These are phyloP conservation scores for Eledona agricola DNA, from an alignment of 2,888 invertebrate species.

Conservation along the genomic window DNA sequence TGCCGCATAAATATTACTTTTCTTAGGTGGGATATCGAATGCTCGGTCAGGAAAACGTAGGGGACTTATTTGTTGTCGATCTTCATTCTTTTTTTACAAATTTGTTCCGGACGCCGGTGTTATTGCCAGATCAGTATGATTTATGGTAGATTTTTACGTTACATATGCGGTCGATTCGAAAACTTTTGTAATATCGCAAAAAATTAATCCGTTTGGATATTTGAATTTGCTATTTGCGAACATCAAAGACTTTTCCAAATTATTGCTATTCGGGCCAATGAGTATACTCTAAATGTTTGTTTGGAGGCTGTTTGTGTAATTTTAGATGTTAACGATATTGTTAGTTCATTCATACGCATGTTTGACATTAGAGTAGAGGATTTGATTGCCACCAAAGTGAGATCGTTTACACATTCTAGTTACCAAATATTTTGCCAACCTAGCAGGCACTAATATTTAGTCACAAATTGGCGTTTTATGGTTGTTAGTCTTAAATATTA, in stretches of 20 bases:
- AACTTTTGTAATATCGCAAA: conserved; percentile 12
- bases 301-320: conserved; percentile 24
- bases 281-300: conserved; percentile 13
- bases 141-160: conserved; percentile 32
- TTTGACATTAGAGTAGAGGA: no score
- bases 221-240: conserved; percentile 20
- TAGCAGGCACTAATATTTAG: no score
- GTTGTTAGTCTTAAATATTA: no score
- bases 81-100: conserved; percentile 41
- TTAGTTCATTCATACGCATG: background rate
- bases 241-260: conserved; percentile 20
- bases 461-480: no score
- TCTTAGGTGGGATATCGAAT: conserved; percentile 41
- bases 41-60: conserved; percentile 45
- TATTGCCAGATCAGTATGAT: conserved; percentile 38
- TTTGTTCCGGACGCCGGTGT: conserved; percentile 41
- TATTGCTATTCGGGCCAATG: conserved; percentile 21
- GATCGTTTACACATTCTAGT: no score
- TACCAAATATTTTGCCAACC: no score
- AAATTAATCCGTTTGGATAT: conserved; percentile 24
- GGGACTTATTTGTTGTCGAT: conserved; percentile 41
- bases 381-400: no score
- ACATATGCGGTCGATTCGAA: conserved; percentile 17
- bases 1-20: conserved; percentile 46
- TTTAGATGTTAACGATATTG: no score